Percentiles rank a stretch among this genome's conserved stretches.
Conservation (phyloP, 2,888 invertebrate species). For the Macrosiphum euphorbiae region DNA sequence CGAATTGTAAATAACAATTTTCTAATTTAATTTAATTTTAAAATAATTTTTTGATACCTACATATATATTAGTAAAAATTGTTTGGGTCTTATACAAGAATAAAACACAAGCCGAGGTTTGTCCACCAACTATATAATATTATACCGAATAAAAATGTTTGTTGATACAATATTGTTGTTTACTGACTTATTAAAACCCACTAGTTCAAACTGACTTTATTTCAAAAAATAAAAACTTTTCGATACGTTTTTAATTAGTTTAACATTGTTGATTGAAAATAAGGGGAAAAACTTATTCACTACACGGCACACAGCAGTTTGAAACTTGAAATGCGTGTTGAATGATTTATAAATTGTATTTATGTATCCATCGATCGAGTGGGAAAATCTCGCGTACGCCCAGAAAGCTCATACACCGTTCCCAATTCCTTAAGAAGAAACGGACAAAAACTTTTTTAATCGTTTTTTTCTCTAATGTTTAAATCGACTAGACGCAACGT, state of each 20-base stretch:
- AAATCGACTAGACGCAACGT: background rate
- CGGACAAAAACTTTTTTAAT: constrained; percentile 44
- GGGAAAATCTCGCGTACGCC: background rate
- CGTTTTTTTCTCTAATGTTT: constrained; percentile 20
- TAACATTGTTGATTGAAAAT: constrained; percentile 31
- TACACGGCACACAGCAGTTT: background rate
- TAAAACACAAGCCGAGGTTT: background rate
- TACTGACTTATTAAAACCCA: background rate
- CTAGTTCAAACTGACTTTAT: background rate
- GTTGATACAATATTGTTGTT: background rate
- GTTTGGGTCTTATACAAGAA: background rate
- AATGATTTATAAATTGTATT: constrained; percentile 44
- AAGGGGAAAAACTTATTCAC: background rate
- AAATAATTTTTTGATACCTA: background rate
- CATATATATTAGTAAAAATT: background rate
- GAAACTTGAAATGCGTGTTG: constrained; percentile 30
- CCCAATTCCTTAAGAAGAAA: background rate
- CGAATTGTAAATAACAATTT: background rate
- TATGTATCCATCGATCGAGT: background rate
- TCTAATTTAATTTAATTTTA: background rate
- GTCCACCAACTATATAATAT: background rate
- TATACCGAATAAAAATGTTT: background rate
- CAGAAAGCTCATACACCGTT: background rate
- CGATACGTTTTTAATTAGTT: constrained; percentile 48
- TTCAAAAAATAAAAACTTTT: constrained; percentile 18